phyloP scores from a whole-genome alignment of 1,140 invertebrate species.

The Chlorops oryzae region DNA sequence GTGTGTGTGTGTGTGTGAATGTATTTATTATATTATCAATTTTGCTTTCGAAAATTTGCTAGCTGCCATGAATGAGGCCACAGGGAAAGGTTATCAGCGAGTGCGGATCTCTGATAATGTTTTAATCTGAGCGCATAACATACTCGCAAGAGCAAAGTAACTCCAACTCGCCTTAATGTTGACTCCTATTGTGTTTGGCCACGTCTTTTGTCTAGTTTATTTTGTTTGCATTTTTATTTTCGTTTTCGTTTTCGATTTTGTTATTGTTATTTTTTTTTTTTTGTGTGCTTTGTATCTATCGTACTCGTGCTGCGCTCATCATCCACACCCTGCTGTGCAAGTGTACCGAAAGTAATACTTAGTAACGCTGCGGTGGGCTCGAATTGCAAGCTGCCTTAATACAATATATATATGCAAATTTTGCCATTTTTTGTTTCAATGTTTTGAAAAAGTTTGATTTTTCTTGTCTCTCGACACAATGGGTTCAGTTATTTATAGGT shows the following conservation, averaged over 20 bases:
- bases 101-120: slow-evolving; percentile 37
- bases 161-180: too few species aligned
- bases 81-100: slow-evolving; percentile 27
- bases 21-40: too few species aligned
- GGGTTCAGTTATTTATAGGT: too few species aligned
- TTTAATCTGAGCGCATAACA: too few species aligned
- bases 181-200: too few species aligned
- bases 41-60: background rate
- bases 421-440: too few species aligned
- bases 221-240: background rate
- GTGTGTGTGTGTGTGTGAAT: too few species aligned
- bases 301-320: slow-evolving; percentile 2
- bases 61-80: background rate
- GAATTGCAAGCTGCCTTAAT: background rate
- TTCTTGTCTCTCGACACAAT: too few species aligned
- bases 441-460: too few species aligned
- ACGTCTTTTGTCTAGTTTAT: background rate
- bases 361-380: background rate
- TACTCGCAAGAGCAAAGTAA: too few species aligned
- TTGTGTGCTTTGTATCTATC: slow-evolving; percentile 24
- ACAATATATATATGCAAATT: slow-evolving; percentile 8
- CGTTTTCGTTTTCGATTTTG: background rate
- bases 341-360: background rate
- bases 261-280: background rate
- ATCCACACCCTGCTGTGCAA: slow-evolving; percentile 9